Percentiles rank a stretch among this genome's conserved stretches.
Evolutionary conservation across 2,888 invertebrate species (phyloP).

Genomic region (Spilosoma lubricipeda): DNA sequence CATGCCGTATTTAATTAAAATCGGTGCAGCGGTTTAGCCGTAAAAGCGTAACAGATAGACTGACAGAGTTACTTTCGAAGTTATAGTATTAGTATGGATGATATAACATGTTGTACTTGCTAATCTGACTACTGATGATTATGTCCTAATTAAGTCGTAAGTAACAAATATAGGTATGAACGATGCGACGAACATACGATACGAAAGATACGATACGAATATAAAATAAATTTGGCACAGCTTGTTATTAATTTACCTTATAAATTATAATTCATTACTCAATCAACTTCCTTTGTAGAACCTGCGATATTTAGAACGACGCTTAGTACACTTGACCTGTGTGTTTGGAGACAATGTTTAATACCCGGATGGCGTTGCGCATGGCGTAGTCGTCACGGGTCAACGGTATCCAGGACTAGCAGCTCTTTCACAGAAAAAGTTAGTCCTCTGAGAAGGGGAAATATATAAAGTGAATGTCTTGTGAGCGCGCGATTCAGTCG

Average conservation of each 20-base stretch:
- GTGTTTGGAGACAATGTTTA: conserved; percentile 51
- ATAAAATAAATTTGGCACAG: background rate
- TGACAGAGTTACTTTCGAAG: too few relatives aligned
- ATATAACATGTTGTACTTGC: background rate
- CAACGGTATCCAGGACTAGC: conserved; percentile 64
- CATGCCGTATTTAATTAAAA: too few relatives aligned
- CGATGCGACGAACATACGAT: too few relatives aligned
- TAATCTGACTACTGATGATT: too few relatives aligned
- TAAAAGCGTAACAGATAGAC: too few relatives aligned
- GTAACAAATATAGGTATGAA: background rate
- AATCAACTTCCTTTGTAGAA: background rate
- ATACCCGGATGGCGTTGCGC: conserved; percentile 50
- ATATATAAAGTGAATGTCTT: conserved; percentile 76
- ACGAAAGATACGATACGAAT: too few relatives aligned
- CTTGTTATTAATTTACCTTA: background rate
- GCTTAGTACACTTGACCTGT: conserved; percentile 52
- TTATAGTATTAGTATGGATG: too few relatives aligned
- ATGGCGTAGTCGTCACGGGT: conserved; percentile 59
- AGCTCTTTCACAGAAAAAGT: conserved; percentile 61
- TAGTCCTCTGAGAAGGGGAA: conserved; percentile 72
- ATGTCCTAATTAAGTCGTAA: background rate
- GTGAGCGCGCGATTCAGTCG: conserved; percentile 78
- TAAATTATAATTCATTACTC: background rate
- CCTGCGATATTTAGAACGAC: conserved; percentile 22
- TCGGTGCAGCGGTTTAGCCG: too few relatives aligned